Conservation (phyloP, 37 sponge, comb jelly and placozoan species). For the Ianthella basta region DNA sequence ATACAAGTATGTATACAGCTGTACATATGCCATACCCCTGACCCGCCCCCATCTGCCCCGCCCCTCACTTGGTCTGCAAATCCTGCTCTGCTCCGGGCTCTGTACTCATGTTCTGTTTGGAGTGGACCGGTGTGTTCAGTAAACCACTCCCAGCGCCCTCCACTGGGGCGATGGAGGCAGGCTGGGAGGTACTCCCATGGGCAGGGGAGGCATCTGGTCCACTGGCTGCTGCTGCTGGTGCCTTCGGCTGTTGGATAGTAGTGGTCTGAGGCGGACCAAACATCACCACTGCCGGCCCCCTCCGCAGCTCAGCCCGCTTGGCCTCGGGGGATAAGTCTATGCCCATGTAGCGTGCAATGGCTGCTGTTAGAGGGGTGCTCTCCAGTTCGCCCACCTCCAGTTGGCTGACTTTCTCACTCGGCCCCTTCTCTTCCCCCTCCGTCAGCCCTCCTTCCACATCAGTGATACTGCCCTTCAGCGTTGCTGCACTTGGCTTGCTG, state of each 20-base stretch:
- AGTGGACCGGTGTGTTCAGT: too few species aligned
- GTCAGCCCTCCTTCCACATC: neutral
- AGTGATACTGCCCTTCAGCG: neutral
- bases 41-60: too few species aligned
- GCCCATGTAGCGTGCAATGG: conserved; percentile 93
- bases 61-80: too few species aligned
- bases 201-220: too few species aligned
- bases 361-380: conserved; percentile 75
- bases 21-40: too few species aligned
- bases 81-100: neutral
- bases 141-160: too few species aligned
- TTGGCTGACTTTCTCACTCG: neutral
- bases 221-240: too few species aligned
- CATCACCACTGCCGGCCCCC: conserved; percentile 81
- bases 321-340: conserved; percentile 87
- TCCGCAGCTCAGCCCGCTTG: conserved; percentile 55
- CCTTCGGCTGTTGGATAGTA: conserved; percentile 71
- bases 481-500: conserved; percentile 26
- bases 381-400: conserved; percentile 64
- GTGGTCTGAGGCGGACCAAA: conserved; percentile 81
- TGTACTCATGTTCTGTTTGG: neutral
- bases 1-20: too few species aligned
- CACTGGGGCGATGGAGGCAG: too few species aligned
- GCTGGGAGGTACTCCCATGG: too few species aligned
- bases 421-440: neutral